Conservation (phyloP, 2,797 vertebrate genomes). For the Anguilla anguilla region DNA sequence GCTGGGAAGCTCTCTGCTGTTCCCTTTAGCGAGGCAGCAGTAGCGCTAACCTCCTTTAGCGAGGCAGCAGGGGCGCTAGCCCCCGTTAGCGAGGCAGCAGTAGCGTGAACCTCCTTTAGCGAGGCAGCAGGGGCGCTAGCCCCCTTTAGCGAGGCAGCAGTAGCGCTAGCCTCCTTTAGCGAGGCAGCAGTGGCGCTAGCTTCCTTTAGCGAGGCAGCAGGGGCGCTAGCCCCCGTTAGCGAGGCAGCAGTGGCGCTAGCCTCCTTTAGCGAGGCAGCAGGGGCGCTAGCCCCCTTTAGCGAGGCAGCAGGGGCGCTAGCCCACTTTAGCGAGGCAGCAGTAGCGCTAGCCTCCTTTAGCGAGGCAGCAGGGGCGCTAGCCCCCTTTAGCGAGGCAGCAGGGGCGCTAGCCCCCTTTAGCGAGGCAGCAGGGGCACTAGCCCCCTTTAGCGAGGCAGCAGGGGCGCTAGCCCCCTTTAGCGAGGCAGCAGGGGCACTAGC, state of each 20-base stretch:
- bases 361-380: neutral
- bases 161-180: too few species aligned
- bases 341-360: neutral
- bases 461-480: too few species aligned
- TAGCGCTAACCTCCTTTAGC: neutral
- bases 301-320: neutral
- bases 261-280: neutral
- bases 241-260: neutral
- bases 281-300: neutral
- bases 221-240: neutral
- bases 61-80: neutral
- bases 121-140: neutral
- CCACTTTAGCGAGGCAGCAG: neutral
- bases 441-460: too few species aligned
- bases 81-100: neutral
- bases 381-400: neutral
- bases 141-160: neutral
- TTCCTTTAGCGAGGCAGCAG: neutral
- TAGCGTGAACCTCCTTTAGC: neutral
- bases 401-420: neutral
- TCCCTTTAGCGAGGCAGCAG: neutral
- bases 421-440: neutral
- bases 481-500: neutral
- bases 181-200: neutral
- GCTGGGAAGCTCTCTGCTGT: too few species aligned